A percentile compares a stretch with the other conserved stretches of the same genome.
phyloP scores from a whole-genome alignment of 2,113 vertebrate genomes.

The Oreotrochilus melanogaster region DNA sequence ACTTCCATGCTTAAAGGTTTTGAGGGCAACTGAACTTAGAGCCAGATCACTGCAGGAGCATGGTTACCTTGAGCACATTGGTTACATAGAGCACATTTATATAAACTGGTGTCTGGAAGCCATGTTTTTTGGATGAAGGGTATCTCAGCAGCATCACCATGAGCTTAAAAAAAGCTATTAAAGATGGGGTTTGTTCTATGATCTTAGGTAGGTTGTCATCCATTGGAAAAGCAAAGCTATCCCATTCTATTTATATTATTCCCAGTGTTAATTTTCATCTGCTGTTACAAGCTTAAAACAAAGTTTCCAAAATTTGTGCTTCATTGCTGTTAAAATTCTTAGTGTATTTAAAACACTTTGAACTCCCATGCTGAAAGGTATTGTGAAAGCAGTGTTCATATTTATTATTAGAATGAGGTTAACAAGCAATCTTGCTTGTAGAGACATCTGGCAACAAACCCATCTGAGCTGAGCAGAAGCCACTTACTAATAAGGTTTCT shows the following conservation, averaged over 20 bases:
- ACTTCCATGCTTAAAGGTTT: background rate
- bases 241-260: background rate
- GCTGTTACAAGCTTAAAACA: background rate
- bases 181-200: background rate
- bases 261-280: background rate
- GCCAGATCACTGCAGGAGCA: background rate
- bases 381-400: slow-evolving; percentile 41
- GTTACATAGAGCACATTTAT: background rate
- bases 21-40: background rate
- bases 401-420: slow-evolving; percentile 59
- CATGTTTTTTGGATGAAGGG: background rate
- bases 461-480: background rate
- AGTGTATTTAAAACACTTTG: slow-evolving; percentile 18
- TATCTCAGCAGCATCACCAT: background rate
- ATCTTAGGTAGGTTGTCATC: background rate
- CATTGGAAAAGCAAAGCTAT: background rate
- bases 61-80: background rate
- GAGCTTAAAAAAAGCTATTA: background rate
- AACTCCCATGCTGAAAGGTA: slow-evolving; percentile 45
- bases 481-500: slow-evolving; percentile 17
- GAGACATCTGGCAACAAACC: slow-evolving; percentile 54
- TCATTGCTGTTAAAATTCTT: background rate
- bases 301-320: background rate
- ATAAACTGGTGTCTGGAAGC: background rate
- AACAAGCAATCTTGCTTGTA: slow-evolving; percentile 38